These are phyloP conservation scores for Psylliodes chrysocephalus DNA, from an alignment of 2,888 invertebrate species.

Conservation along the genomic window DNA sequence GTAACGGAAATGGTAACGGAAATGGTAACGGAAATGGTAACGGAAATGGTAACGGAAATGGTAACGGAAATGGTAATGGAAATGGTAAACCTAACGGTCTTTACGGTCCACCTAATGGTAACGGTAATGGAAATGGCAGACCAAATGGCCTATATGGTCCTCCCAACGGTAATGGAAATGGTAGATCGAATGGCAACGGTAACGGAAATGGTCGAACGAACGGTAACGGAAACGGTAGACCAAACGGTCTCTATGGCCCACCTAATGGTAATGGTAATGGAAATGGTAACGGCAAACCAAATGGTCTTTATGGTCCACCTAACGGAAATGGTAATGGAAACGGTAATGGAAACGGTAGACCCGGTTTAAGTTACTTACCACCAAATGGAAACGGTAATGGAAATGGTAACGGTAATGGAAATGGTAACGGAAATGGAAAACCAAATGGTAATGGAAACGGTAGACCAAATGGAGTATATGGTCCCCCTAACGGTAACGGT, in stretches of 20 bases:
- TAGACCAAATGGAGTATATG: conserved; percentile 40
- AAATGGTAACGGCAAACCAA: conserved; percentile 38
- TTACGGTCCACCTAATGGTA: conserved; percentile 61
- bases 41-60: conserved; percentile 42
- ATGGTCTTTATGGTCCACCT: conserved; percentile 32
- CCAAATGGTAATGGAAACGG: conserved; percentile 37
- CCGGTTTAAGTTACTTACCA: conserved; percentile 35
- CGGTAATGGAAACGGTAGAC: conserved; percentile 40
- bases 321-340: conserved; percentile 42
- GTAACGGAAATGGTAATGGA: conserved; percentile 47
- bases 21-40: conserved; percentile 23
- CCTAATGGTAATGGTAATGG: conserved; percentile 40
- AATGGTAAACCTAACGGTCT: conserved; percentile 40
- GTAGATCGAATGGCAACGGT: conserved; percentile 41
- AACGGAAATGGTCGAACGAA: conserved; percentile 49
- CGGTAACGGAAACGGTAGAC: conserved; percentile 34
- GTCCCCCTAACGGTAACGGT: conserved; percentile 25
- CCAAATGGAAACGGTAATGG: conserved; percentile 45
- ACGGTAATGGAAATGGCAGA: conserved; percentile 42
- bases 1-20: conserved; percentile 39
- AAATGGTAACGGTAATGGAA: conserved; percentile 43
- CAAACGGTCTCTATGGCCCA: not conserved
- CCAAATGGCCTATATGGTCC: conserved; percentile 55
- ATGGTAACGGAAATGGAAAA: conserved; percentile 41
- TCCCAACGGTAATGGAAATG: conserved; percentile 36